Evolutionary conservation across 2,797 vertebrate genomes (phyloP).

Genomic region (Acanthis flammea): DNA sequence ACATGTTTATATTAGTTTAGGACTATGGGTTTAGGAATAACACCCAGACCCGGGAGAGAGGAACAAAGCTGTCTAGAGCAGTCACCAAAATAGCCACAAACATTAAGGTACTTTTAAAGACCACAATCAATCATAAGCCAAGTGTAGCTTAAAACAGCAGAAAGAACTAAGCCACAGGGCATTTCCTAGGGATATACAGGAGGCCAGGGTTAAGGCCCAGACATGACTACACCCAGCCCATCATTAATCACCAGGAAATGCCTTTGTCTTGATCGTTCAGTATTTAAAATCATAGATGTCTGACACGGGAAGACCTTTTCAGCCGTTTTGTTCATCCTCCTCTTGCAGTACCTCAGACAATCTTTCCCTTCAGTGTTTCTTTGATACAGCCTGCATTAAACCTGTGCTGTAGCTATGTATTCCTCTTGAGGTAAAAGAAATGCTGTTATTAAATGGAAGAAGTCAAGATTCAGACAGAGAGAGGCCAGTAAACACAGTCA

Average conservation of each 20-base stretch:
- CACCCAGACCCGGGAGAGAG: background rate
- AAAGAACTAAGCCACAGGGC: slow-evolving; percentile 57
- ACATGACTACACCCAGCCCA: slow-evolving; percentile 63
- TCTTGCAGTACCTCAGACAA: background rate
- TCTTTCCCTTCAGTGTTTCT: background rate
- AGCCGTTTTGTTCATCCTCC: background rate
- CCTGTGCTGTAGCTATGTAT: background rate
- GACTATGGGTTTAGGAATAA: background rate
- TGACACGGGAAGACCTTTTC: slow-evolving; percentile 35
- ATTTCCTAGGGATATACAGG: slow-evolving; percentile 64
- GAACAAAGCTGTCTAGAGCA: slow-evolving; percentile 44
- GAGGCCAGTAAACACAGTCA: background rate
- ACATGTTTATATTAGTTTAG: background rate
- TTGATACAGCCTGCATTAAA: background rate
- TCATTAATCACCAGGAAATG: slow-evolving; percentile 72
- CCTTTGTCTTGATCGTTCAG: slow-evolving; percentile 52
- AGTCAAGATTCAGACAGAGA: background rate
- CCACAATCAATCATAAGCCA: slow-evolving; percentile 46
- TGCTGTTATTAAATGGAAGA: background rate
- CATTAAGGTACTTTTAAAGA: slow-evolving; percentile 23
- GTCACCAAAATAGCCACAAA: slow-evolving; percentile 45
- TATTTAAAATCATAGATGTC: slow-evolving; percentile 52
- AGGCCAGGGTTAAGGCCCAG: slow-evolving; percentile 68
- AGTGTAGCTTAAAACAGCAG: slow-evolving; percentile 39
- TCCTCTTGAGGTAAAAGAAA: background rate